phyloP scores from a whole-genome alignment of 2,797 vertebrate species.

The Mustela erminea region DNA sequence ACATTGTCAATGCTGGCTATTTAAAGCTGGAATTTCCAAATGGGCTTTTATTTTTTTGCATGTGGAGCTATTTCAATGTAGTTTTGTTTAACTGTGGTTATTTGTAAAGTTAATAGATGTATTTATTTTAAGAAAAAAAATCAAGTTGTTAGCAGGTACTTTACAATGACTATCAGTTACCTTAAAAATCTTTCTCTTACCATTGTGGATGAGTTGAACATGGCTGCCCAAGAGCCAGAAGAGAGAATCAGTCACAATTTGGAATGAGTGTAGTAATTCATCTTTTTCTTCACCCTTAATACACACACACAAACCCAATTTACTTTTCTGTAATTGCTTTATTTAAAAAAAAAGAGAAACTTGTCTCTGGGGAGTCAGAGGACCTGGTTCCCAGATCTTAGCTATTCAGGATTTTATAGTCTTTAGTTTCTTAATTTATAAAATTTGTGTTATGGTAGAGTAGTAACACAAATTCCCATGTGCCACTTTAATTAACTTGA shows the following conservation, averaged over 20 bases:
- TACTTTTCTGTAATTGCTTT: constrained; percentile 45
- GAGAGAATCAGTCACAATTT: constrained; percentile 92
- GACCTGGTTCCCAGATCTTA: not conserved
- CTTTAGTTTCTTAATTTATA: constrained; percentile 59
- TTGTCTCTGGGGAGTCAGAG: not conserved
- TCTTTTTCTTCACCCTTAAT: constrained; percentile 90
- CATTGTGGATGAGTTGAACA: constrained; percentile 88
- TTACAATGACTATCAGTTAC: constrained; percentile 23
- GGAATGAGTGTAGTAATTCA: constrained; percentile 89
- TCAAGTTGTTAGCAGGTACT: constrained; percentile 34
- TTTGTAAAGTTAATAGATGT: not conserved
- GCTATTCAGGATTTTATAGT: constrained; percentile 20
- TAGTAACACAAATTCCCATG: not conserved
- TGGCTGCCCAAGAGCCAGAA: constrained; percentile 91
- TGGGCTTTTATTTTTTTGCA: not conserved
- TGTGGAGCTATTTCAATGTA: constrained; percentile 23
- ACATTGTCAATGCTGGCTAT: not conserved
- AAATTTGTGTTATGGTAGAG: not conserved
- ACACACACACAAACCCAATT: constrained; percentile 71
- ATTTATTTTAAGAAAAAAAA: not conserved
- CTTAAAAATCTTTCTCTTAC: constrained; percentile 87
- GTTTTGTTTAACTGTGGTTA: constrained; percentile 12
- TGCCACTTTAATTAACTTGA: not conserved
- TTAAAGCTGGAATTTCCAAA: constrained; percentile 45
- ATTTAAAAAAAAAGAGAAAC: not conserved